Evolutionary conservation across 2,888 invertebrate genomes (phyloP).

Genomic region (Plagodis pulveraria): DNA sequence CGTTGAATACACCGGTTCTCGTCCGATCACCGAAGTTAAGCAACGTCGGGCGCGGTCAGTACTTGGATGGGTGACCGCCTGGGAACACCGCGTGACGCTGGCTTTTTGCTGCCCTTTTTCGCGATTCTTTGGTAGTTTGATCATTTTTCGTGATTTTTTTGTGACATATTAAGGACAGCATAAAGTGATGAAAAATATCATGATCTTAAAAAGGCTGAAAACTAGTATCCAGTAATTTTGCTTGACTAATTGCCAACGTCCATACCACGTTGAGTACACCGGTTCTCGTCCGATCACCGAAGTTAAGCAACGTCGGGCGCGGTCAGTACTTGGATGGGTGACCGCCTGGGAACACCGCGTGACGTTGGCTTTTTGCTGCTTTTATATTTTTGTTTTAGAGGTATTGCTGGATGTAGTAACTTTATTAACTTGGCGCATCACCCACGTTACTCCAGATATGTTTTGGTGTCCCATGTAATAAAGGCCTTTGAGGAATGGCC

Average conservation of each 20-base stretch:
- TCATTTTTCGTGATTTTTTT: too few relatives aligned
- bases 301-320: constrained; percentile 76
- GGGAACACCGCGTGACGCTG: constrained; percentile 62
- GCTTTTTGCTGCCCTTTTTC: constrained; percentile 44
- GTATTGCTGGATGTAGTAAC: too few relatives aligned
- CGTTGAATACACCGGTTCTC: constrained; percentile 60
- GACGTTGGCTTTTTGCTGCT: constrained; percentile 52
- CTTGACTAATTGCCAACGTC: constrained; percentile 58
- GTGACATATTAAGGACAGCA: too few relatives aligned
- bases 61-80: constrained; percentile 68
- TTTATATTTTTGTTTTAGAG: too few relatives aligned
- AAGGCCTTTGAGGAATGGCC: too few relatives aligned
- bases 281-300: constrained; percentile 80
- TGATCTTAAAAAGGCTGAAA: too few relatives aligned
- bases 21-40: constrained; percentile 80
- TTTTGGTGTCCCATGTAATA: too few relatives aligned
- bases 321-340: constrained; percentile 78
- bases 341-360: constrained; percentile 69
- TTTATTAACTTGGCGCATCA: too few relatives aligned
- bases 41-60: constrained; percentile 77
- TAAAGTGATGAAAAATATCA: too few relatives aligned
- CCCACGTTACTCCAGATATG: too few relatives aligned
- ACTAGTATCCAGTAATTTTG: too few relatives aligned
- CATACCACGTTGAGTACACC: constrained; percentile 72
- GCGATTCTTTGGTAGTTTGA: too few relatives aligned